Base-by-base conservation (phyloP, 1,140 invertebrate genomes). In the Andrena cerasifolii region DNA sequence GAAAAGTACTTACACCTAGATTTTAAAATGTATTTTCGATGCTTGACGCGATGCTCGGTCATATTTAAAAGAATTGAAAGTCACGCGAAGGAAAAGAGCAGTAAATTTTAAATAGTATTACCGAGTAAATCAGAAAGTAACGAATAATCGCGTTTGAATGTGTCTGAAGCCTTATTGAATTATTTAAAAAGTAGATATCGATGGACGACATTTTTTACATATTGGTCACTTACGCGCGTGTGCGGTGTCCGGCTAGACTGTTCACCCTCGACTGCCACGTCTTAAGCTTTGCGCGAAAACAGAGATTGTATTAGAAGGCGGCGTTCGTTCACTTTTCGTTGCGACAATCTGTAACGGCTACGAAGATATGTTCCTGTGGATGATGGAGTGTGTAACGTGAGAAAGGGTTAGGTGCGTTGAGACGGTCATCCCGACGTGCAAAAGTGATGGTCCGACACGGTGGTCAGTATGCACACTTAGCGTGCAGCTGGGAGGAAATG, bases 351-450 rank as follows among this genome's bases (percentile, higher is more conserved):
- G 72, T 54, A 53, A 61, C 73, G 63, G 65, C 54, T 77, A 43
- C 12, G 45, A 68, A 79, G 72, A 79, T 70, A 80, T 68, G 78
- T 80, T 80, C 78, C 78, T 80, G 73, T 40, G 66, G 47, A 63
- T 62, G 36, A 45, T 49, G 40, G 76, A 43, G 14, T 61, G 36
- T 76, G 56, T 74, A 59, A 67, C 45, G 54, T 65, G 56, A 18
- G 72, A 65, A 75, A 18, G 62, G 18, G 62, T 51, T 71, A 45
- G 31, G 8, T 53, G 31, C 12, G 21, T 54, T 59, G 54, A 68
- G 43, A 70, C 33, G 12, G 33, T 26, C 24, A 16, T 58, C 3
- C 58, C 21, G 26, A 70, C 36, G 12, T 56, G 14, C 6, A 40
- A n/a, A n/a, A n/a, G n/a, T 7, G n/a, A 45, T 54, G 12, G 54